phyloP scores from a whole-genome alignment of 2,113 vertebrate species.

The Corapipo altera region DNA sequence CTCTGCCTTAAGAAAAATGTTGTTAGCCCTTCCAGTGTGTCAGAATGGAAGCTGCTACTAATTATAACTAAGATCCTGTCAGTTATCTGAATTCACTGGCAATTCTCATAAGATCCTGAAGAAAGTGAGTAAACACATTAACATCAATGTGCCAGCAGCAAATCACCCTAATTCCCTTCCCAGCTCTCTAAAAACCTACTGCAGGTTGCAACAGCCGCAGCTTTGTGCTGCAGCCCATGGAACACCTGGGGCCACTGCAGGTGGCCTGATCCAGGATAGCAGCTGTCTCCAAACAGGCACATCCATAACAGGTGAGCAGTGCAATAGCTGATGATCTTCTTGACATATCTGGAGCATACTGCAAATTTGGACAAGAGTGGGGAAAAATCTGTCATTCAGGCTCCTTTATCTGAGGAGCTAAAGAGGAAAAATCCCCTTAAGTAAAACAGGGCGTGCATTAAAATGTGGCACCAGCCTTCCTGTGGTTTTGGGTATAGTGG shows the following conservation, averaged over 20 bases:
- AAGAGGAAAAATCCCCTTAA: background rate
- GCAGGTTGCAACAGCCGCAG: background rate
- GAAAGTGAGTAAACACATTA: slow-evolving; percentile 27
- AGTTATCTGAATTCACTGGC: background rate
- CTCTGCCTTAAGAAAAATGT: slow-evolving; percentile 37
- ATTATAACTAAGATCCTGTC: slow-evolving; percentile 49
- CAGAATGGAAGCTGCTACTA: slow-evolving; percentile 31
- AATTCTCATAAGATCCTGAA: slow-evolving; percentile 37
- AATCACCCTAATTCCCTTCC: background rate
- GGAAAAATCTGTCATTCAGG: background rate
- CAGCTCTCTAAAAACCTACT: background rate
- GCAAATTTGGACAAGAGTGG: background rate
- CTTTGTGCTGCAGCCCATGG: background rate
- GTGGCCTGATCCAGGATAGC: background rate
- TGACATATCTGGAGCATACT: background rate
- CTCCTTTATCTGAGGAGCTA: background rate
- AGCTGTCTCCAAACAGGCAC: background rate
- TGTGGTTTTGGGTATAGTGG: background rate
- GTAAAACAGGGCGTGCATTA: background rate
- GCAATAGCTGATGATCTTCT: background rate
- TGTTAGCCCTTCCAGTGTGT: background rate
- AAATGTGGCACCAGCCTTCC: background rate
- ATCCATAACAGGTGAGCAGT: background rate
- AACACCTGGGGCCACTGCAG: background rate
- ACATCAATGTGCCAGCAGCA: slow-evolving; percentile 19